These are phyloP conservation scores for Callithrix jacchus DNA, from an alignment of 2,113 vertebrate species.

Conservation along the genomic window DNA sequence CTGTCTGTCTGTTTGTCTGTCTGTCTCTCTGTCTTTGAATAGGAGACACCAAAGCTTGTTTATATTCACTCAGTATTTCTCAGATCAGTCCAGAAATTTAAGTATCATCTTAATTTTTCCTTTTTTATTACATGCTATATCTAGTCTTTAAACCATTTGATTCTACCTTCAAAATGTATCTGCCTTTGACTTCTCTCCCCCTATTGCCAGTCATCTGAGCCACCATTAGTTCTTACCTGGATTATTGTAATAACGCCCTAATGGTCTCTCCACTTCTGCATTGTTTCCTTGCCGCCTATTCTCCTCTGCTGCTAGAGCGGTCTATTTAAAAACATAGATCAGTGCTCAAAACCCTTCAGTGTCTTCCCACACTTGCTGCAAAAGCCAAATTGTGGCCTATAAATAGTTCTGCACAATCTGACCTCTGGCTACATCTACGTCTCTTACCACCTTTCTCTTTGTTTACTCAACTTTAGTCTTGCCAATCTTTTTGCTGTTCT, in stretches of 20 bases:
- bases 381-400: background rate
- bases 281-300: background rate
- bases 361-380: background rate
- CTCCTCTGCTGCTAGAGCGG: background rate
- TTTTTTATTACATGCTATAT: background rate
- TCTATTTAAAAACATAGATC: background rate
- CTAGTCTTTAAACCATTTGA: constrained; percentile 5
- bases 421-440: background rate
- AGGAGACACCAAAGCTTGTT: background rate
- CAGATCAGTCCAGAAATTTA: constrained; percentile 1
- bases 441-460: background rate
- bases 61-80: background rate
- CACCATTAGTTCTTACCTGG: background rate
- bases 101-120: background rate
- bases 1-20: background rate
- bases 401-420: background rate
- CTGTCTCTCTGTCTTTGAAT: background rate
- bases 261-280: background rate
- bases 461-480: background rate
- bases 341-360: background rate
- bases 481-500: background rate
- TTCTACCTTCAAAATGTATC: constrained; percentile 33
- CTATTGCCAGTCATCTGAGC: background rate
- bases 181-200: background rate
- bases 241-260: constrained; percentile 4